Evolutionary conservation across 2,797 vertebrate species (phyloP), one percentile per base, ranked within the genome.

Genomic region (Xyrichtys novacula): DNA sequence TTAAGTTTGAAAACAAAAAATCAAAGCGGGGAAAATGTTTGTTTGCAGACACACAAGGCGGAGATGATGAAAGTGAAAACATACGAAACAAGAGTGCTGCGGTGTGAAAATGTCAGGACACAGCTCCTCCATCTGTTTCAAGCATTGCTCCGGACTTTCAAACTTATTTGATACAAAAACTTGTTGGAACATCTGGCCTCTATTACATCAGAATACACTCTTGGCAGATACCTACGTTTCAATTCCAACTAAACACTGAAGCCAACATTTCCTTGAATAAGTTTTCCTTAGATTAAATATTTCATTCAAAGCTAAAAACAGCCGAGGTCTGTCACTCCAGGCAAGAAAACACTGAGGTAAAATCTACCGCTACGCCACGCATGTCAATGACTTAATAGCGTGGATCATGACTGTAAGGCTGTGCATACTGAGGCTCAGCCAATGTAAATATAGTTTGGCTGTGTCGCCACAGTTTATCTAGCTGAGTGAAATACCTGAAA

Each of bases 391-490:
- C 55, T 68, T 73, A 57, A 26, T 62, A 69, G 78, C 64, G 25
- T 38, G 48, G 38, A 74, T 76, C 47, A 58, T 65, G 65, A 74
- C 55, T 49, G 38, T 55, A 50, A 23, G 15, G 12, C 59, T 57
- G 50, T 66, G 49, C 65, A 28, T 72, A 53, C 34, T 57, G 69
- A 52, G 20, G 25, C 39, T 26, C 15, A 54, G 81, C 78, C 78
- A 86, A 43, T 58, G 52, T 76, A 74, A 80, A 82, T 61, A 75
- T 44, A 29, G 29, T 68, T 69, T 80, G 68, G 64, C 48, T 69
- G 20, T 32, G 20, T 40, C 12, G 28, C 44, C 31, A 48, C 31
- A 52, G 65, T 52, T 70, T 53, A 61, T 47, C 47, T 60, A 69
- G 46, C 52, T 76, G 49, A 68, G 54, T 62, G 31, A 64, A 76